phyloP scores from a whole-genome alignment of 2,888 invertebrate species.

The Cheiracanthium punctorium region DNA sequence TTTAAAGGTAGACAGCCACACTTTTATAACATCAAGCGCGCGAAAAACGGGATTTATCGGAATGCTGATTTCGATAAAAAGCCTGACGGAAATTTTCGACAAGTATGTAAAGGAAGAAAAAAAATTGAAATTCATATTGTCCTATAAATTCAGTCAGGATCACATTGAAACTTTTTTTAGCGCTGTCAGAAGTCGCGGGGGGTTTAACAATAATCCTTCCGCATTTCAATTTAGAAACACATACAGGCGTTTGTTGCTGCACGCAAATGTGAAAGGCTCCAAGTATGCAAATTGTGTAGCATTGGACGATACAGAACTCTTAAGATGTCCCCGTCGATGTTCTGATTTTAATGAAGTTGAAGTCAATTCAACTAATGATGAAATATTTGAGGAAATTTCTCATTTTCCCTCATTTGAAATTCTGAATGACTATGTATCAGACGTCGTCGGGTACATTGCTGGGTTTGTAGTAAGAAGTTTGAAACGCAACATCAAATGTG shows the following conservation, averaged over 20 bases:
- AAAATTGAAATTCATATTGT: not conserved
- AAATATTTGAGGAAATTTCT: not conserved
- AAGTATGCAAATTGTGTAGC: not conserved
- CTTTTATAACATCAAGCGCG: not conserved
- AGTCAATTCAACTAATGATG: not conserved
- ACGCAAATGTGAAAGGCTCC: not conserved
- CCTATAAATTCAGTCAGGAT: not conserved
- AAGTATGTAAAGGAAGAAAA: not conserved
- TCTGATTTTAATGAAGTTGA: not conserved
- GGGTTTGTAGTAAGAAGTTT: not conserved
- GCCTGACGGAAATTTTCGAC: not conserved
- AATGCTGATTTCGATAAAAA: not conserved
- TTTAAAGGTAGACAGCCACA: not conserved
- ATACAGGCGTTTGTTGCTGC: not conserved
- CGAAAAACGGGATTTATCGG: not conserved
- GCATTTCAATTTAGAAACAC: not conserved
- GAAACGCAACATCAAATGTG: not conserved
- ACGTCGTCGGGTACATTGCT: not conserved
- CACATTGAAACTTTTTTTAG: not conserved
- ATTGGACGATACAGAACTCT: not conserved
- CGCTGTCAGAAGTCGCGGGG: not conserved
- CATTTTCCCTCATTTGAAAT: not conserved
- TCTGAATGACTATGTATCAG: too few species aligned
- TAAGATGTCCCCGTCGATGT: not conserved
- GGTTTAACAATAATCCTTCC: not conserved